Evolutionary conservation across 1,140 invertebrate genomes (phyloP).

Genomic region (Holcopasites calliopsidis): DNA sequence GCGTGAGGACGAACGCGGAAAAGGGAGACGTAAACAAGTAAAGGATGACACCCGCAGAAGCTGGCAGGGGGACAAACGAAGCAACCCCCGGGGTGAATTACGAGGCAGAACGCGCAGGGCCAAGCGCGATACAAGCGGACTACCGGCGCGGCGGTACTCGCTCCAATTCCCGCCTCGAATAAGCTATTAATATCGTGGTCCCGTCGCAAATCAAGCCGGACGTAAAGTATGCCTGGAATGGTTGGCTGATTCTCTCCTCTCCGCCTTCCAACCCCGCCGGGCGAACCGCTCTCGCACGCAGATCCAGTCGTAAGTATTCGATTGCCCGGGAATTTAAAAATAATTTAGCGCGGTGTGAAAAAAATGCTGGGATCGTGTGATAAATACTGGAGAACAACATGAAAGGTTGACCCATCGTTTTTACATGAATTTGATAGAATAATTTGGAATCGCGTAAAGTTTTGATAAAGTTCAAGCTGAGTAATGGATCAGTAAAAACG

Average conservation of each 20-base stretch:
- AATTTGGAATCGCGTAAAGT: no score
- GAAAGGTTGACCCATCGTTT: not conserved
- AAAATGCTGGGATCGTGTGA: not conserved
- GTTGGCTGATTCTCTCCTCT: slow-evolving; percentile 38
- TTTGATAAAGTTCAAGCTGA: no score
- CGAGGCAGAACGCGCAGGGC: slow-evolving; percentile 7
- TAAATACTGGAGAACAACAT: not conserved
- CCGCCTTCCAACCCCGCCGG: not conserved
- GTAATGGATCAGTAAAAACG: no score
- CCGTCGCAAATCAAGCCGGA: slow-evolving; percentile 65
- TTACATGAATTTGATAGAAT: no score
- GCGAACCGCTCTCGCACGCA: slow-evolving; percentile 23
- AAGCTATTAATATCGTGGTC: slow-evolving; percentile 66
- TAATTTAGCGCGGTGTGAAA: no score
- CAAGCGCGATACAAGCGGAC: slow-evolving; percentile 21
- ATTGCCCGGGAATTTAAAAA: not conserved
- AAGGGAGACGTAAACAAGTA: slow-evolving; percentile 30
- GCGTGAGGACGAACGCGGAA: not conserved
- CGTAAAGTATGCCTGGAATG: slow-evolving; percentile 68
- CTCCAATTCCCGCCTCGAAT: slow-evolving; percentile 67
- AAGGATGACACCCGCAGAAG: slow-evolving; percentile 14
- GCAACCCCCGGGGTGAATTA: not conserved
- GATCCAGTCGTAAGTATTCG: not conserved
- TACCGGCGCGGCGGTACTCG: slow-evolving; percentile 28
- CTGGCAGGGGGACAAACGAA: not conserved